Evolutionary conservation across 2,113 vertebrate species (phyloP), one percentile per base, ranked within the genome.

Genomic region (Antennarius striatus): DNA sequence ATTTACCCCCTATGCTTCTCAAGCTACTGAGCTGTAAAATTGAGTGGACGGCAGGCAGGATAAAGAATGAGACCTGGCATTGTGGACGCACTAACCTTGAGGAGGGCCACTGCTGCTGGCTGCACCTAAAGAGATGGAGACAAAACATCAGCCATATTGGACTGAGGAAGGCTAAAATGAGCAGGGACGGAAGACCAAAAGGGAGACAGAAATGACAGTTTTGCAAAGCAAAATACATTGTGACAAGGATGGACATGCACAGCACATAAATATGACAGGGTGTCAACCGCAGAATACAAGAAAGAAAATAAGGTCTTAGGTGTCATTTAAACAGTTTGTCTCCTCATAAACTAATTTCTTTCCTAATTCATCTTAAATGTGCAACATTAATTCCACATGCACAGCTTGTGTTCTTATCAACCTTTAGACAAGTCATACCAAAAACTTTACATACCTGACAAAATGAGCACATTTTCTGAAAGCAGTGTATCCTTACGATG

Each of bases 21-120:
- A 91, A 91, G 84, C 90, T 91, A 92, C 84, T 90, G 90, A 91
- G 83, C 89, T 92, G 93, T 91, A 91, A 92, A 93, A 93, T 92
- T 93, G 89, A 92, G 86, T 82, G 85, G 88, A 88, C 67, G 83
- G 78, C 79, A 89, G 88, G 89, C 86, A 91, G 90, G 84, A 84
- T 80, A 88, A 87, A 84, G 88, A 91, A 92, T 91, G 89, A 92
- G 84, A 91, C 82, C 89, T 89, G 92, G 88, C 91, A 90, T 84
- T 75, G 79, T 89, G 77, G 82, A 86, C 84, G 79, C 79, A 89
- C 92, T 93, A 91, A 93, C 91, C 93, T 93, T 93, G 90, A 91
- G 89, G 82, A 90, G 79, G 85, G 84, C 87, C 87, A 90, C 84
- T 84, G 85, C 88, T 86, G 83, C 83, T 82, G 83, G 86, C 85